A percentile compares a stretch with the other conserved stretches of the same genome.
Conservation (phyloP, 2,797 vertebrate species). For the Falco naumanni region DNA sequence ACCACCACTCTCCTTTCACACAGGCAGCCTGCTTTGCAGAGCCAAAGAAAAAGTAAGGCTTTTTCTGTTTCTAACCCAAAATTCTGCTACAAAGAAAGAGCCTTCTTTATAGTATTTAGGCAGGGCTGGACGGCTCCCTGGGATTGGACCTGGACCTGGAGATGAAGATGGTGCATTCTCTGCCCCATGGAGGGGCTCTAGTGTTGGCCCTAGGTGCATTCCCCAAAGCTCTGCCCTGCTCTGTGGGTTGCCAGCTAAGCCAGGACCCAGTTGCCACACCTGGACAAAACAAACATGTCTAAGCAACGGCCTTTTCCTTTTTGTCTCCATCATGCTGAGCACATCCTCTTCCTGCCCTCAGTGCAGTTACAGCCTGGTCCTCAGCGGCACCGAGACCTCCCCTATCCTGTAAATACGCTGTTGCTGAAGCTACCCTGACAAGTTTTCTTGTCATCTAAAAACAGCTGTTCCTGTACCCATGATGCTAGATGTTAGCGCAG, state of each 20-base stretch:
- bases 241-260: not conserved
- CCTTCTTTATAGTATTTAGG: fast-evolving
- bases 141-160: not conserved
- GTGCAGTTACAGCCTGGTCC: not conserved
- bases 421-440: not conserved
- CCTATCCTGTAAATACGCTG: not conserved
- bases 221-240: not conserved
- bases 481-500: not conserved
- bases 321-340: not conserved
- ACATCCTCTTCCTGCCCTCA: not conserved
- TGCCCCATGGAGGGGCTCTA: not conserved
- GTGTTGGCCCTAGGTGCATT: fast-evolving
- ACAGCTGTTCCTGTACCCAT: not conserved
- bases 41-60: not conserved
- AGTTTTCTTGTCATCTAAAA: not conserved
- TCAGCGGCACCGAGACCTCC: not conserved
- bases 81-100: not conserved
- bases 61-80: not conserved
- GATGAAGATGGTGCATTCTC: not conserved
- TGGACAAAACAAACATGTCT: not conserved
- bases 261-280: not conserved
- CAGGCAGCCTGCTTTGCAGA: not conserved
- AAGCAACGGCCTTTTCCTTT: not conserved
- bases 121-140: not conserved
- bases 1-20: not conserved